These are phyloP conservation scores for Calliphora vicina DNA, from an alignment of 1,140 invertebrate species.

Conservation along the genomic window DNA sequence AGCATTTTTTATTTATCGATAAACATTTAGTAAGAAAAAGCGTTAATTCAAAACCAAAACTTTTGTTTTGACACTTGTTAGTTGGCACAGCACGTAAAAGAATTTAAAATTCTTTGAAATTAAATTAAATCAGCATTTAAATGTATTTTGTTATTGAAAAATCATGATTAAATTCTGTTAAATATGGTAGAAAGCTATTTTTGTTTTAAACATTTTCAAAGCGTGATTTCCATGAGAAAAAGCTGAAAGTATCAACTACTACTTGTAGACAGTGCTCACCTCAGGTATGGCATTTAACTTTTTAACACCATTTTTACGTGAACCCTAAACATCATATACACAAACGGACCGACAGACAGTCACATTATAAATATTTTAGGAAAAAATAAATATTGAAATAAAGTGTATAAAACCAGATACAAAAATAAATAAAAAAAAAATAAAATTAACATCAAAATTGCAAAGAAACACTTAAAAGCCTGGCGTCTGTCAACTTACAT, in stretches of 20 bases:
- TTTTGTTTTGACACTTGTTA: no score
- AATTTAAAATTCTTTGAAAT: no score
- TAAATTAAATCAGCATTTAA: no score
- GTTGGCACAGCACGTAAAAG: no score
- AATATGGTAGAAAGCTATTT: no score
- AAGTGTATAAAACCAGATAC: background rate
- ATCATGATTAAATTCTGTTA: no score
- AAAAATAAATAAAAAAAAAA: constrained; percentile 35
- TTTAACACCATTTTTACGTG: constrained; percentile 56
- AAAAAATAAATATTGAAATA: constrained; percentile 13
- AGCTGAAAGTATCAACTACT: background rate
- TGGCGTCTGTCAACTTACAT: constrained; percentile 71
- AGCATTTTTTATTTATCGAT: no score
- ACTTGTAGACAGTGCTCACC: constrained; percentile 49
- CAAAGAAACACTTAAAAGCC: background rate
- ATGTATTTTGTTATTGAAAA: no score
- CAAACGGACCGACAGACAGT: background rate
- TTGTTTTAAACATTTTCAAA: background rate
- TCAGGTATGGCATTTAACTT: constrained; percentile 58
- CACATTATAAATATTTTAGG: background rate
- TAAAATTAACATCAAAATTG: constrained; percentile 36
- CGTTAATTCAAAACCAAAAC: no score
- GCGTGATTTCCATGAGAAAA: background rate
- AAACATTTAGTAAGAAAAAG: no score
- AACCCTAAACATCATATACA: constrained; percentile 49